These are phyloP conservation scores for Rachycentron canadum DNA, from an alignment of 2,797 vertebrate species.

Conservation along the genomic window DNA sequence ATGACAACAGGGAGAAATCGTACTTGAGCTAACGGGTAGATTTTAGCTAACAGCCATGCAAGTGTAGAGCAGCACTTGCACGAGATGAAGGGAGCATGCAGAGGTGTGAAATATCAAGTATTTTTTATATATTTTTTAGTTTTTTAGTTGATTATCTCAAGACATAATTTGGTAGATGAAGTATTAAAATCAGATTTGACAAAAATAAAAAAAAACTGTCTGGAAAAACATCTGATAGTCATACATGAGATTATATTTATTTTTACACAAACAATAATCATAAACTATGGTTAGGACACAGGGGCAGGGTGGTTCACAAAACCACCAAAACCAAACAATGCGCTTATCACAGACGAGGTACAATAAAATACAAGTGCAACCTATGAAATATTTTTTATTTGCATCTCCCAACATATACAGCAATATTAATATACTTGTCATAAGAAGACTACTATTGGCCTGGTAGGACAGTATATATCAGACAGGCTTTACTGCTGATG, in stretches of 20 bases:
- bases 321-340: background rate
- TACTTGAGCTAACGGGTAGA: background rate
- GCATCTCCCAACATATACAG: background rate
- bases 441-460: no score
- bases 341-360: no score
- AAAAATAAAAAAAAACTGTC: no score
- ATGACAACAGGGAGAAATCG: slow-evolving; percentile 15
- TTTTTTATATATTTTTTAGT: background rate
- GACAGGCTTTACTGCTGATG: no score
- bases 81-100: slow-evolving; percentile 39
- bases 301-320: background rate
- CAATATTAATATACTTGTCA: background rate
- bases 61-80: background rate
- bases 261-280: slow-evolving; percentile 1
- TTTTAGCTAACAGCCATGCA: slow-evolving; percentile 18
- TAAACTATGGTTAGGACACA: background rate
- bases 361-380: background rate
- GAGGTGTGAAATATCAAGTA: slow-evolving; percentile 21
- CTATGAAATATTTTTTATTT: no score
- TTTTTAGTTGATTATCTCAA: background rate
- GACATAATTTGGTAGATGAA: background rate
- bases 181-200: background rate
- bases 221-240: background rate
- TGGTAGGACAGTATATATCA: no score
- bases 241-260: no score